These are phyloP conservation scores for Acronicta alni DNA, from an alignment of 2,888 invertebrate genomes.

Conservation along the genomic window DNA sequence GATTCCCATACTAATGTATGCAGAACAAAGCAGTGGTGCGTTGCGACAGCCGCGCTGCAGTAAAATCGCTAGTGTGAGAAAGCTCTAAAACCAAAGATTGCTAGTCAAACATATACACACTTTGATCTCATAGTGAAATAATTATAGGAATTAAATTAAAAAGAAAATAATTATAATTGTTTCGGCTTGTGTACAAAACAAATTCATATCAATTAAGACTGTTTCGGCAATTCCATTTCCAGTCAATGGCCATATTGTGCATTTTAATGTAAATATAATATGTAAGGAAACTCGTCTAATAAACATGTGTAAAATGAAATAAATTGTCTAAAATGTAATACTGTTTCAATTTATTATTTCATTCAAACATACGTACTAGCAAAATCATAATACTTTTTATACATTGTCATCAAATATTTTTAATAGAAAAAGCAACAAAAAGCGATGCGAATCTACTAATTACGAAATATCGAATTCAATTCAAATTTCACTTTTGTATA, in stretches of 20 bases:
- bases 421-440: too few species aligned
- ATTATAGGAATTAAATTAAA: conserved; percentile 58
- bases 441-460: too few species aligned
- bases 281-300: conserved; percentile 81
- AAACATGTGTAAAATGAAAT: conserved; percentile 89
- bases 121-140: conserved; percentile 67
- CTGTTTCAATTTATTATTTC: conserved; percentile 51
- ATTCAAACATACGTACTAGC: neutral
- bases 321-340: conserved; percentile 85
- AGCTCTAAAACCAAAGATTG: conserved; percentile 42
- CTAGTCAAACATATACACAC: conserved; percentile 52
- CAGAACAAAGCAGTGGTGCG: neutral
- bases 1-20: conserved; percentile 1
- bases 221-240: conserved; percentile 65
- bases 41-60: neutral
- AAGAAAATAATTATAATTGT: conserved; percentile 61
- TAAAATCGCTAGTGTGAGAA: conserved; percentile 11
- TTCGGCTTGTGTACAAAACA: conserved; percentile 72
- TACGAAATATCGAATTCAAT: too few species aligned
- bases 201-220: conserved; percentile 77
- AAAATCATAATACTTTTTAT: too few species aligned
- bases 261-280: conserved; percentile 85
- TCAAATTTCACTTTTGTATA: too few species aligned
- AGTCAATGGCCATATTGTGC: conserved; percentile 79
- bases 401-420: neutral